Evolutionary conservation across 2,113 vertebrate species (phyloP).

Genomic region (Grus americana): DNA sequence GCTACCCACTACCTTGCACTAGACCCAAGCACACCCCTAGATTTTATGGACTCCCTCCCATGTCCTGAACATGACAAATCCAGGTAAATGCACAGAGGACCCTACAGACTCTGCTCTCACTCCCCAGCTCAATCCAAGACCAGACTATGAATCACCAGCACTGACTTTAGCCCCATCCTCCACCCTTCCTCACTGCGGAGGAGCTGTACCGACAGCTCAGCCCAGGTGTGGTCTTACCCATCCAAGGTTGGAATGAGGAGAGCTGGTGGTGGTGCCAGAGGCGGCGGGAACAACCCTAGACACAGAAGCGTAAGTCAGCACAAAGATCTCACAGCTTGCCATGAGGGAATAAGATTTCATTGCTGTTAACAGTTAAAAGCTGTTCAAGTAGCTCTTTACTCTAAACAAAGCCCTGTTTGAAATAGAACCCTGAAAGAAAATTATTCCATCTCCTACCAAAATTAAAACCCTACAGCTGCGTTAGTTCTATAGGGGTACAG

Average conservation of each 20-base stretch:
- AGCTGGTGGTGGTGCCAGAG: constrained; percentile 71
- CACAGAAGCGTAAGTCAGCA: background rate
- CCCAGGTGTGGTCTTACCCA: constrained; percentile 65
- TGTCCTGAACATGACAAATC: background rate
- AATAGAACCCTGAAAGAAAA: no score
- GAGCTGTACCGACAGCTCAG: background rate
- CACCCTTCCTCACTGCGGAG: background rate
- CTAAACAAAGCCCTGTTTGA: background rate
- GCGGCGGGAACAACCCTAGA: constrained; percentile 75
- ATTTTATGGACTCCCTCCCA: background rate
- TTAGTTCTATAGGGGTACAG: background rate
- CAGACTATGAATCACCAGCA: background rate
- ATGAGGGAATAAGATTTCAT: background rate
- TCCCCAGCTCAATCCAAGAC: background rate
- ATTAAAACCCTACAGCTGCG: background rate
- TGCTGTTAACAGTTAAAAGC: background rate
- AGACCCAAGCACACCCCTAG: background rate
- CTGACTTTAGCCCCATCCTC: background rate
- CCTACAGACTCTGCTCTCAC: background rate
- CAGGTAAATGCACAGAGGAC: background rate
- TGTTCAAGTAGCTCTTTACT: background rate
- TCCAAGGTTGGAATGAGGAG: constrained; percentile 73
- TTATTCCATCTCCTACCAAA: background rate
- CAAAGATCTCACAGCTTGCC: background rate
- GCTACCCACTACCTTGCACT: background rate